phyloP scores from a whole-genome alignment of 2,888 invertebrate genomes.

The Microctonus hyperodae region DNA sequence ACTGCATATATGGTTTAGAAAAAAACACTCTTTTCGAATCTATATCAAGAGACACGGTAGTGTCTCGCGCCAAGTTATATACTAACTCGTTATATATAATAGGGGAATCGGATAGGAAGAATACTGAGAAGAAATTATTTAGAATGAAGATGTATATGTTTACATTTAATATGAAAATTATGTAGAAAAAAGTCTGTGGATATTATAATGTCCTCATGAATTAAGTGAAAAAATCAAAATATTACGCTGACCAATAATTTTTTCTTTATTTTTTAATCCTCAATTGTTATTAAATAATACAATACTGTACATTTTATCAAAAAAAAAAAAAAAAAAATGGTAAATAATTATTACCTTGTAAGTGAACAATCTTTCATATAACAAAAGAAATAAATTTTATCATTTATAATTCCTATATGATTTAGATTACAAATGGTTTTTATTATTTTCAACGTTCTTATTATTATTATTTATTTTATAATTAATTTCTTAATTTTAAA shows the following conservation, averaged over 20 bases:
- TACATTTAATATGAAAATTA: not conserved
- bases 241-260: slow-evolving; percentile 15
- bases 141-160: not conserved
- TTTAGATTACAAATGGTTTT: slow-evolving; percentile 4
- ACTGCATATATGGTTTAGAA: slow-evolving; percentile 22
- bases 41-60: too few relatives aligned
- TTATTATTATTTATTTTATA: too few relatives aligned
- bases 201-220: slow-evolving; percentile 10
- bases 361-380: slow-evolving; percentile 38
- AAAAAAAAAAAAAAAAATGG: slow-evolving; percentile 34
- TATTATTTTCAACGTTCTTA: too few relatives aligned
- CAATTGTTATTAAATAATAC: slow-evolving; percentile 41
- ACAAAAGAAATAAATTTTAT: slow-evolving; percentile 25
- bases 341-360: slow-evolving; percentile 35
- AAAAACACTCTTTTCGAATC: not conserved
- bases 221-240: slow-evolving; percentile 21
- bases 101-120: not conserved
- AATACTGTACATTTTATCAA: slow-evolving; percentile 43
- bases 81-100: not conserved
- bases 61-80: too few relatives aligned
- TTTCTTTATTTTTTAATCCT: slow-evolving; percentile 32
- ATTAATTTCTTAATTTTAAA: too few relatives aligned
- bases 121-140: slow-evolving; percentile 1
- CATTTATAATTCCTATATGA: slow-evolving; percentile 9
- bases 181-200: not conserved